Percentiles rank a stretch among this genome's conserved stretches.
phyloP scores from a whole-genome alignment of 2,888 invertebrate species.

The Orgyia antiqua region DNA sequence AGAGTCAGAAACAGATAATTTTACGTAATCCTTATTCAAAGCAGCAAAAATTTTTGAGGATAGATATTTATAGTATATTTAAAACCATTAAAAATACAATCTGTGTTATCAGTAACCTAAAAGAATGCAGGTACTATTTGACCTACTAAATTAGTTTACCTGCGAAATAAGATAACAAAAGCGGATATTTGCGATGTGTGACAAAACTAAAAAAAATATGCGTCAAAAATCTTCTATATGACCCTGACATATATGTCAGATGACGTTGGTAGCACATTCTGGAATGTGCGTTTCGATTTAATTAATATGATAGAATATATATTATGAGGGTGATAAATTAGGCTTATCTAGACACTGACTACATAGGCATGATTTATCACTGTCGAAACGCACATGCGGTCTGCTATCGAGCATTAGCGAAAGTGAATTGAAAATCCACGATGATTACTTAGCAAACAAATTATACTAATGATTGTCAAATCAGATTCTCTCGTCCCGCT shows the following conservation, averaged over 20 bases:
- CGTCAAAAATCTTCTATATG: slow-evolving; percentile 3
- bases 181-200: slow-evolving; percentile 10
- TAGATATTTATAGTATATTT: no score
- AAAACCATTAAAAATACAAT: no score
- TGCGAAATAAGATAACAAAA: slow-evolving; percentile 9
- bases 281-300: slow-evolving; percentile 44
- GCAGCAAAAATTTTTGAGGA: no score
- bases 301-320: slow-evolving; percentile 43
- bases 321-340: slow-evolving; percentile 60
- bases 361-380: slow-evolving; percentile 63
- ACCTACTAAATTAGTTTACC: slow-evolving; percentile 6
- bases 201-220: slow-evolving; percentile 18
- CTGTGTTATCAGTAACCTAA: no score
- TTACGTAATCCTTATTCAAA: no score
- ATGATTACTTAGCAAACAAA: no score
- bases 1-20: no score
- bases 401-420: slow-evolving; percentile 41
- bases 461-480: no score
- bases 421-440: slow-evolving; percentile 57
- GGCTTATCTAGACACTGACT: slow-evolving; percentile 68
- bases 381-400: slow-evolving; percentile 39
- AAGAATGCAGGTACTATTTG: slow-evolving; percentile 8
- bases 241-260: slow-evolving; percentile 41
- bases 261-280: no score
- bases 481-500: no score